Percentiles rank a stretch among this genome's conserved stretches.
phyloP scores from a whole-genome alignment of 2,888 invertebrate species.

The Cactoblastis cactorum region DNA sequence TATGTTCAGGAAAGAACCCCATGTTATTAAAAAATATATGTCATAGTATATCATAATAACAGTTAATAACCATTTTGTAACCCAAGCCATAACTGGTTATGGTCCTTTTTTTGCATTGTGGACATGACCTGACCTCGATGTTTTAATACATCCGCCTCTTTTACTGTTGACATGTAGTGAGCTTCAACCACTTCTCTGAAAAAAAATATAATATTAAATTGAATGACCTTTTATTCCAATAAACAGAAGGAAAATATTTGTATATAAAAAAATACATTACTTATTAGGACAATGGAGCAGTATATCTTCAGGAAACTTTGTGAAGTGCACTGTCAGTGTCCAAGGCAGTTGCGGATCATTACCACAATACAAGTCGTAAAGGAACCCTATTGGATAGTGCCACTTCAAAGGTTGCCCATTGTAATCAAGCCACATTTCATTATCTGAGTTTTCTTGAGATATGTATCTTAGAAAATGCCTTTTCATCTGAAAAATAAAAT shows the following conservation, averaged over 20 bases:
- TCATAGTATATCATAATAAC: background rate
- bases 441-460: constrained; percentile 88
- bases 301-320: constrained; percentile 94
- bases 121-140: constrained; percentile 94
- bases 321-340: constrained; percentile 95
- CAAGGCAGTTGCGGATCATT: constrained; percentile 91
- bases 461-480: constrained; percentile 93
- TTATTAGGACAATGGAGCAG: constrained; percentile 92
- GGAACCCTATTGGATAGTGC: constrained; percentile 92
- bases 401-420: constrained; percentile 95
- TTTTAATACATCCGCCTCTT: constrained; percentile 99
- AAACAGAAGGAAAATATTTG: background rate
- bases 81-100: constrained; percentile 97
- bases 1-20: too few species aligned
- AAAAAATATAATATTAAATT: constrained; percentile 13
- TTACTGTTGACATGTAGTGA: constrained; percentile 96
- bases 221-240: background rate
- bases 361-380: constrained; percentile 89
- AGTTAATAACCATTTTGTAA: constrained; percentile 89
- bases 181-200: constrained; percentile 94
- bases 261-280: constrained; percentile 62
- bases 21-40: too few species aligned
- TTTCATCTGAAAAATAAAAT: constrained; percentile 86
- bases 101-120: constrained; percentile 97
- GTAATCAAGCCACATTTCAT: constrained; percentile 96